Conservation (phyloP, 2,888 invertebrate species). For the Chrysodeixis includens region DNA sequence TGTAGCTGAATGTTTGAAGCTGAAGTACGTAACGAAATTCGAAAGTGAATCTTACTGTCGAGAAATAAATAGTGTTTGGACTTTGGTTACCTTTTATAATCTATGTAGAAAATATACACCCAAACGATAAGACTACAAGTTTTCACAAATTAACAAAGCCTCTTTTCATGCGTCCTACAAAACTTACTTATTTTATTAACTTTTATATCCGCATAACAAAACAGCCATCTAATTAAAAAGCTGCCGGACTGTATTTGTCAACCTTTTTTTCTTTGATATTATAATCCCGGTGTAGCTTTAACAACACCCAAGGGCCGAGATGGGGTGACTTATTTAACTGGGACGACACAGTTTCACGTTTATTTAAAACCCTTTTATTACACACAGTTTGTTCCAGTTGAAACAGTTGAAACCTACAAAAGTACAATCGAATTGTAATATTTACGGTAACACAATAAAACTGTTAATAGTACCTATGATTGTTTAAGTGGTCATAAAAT, state of each 20-base stretch:
- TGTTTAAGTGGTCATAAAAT: background rate
- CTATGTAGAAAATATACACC: too few relatives aligned
- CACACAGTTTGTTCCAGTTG: background rate
- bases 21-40: too few relatives aligned
- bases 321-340: background rate
- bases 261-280: slow-evolving; percentile 7
- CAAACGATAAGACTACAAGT: too few relatives aligned
- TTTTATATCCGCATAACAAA: background rate
- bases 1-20: too few relatives aligned
- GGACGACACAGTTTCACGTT: background rate
- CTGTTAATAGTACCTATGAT: background rate
- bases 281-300: slow-evolving; percentile 1
- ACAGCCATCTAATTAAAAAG: slow-evolving; percentile 8
- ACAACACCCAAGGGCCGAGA: slow-evolving; percentile 2
- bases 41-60: too few relatives aligned
- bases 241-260: background rate
- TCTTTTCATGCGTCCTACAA: background rate
- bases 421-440: background rate
- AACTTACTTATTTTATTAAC: background rate
- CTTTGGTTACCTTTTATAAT: too few relatives aligned
- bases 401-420: background rate
- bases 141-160: too few relatives aligned
- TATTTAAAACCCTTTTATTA: background rate
- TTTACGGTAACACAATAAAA: background rate
- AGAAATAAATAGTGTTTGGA: too few relatives aligned